Conservation (phyloP, 2,888 invertebrate genomes). For the Drosophila histrio region DNA sequence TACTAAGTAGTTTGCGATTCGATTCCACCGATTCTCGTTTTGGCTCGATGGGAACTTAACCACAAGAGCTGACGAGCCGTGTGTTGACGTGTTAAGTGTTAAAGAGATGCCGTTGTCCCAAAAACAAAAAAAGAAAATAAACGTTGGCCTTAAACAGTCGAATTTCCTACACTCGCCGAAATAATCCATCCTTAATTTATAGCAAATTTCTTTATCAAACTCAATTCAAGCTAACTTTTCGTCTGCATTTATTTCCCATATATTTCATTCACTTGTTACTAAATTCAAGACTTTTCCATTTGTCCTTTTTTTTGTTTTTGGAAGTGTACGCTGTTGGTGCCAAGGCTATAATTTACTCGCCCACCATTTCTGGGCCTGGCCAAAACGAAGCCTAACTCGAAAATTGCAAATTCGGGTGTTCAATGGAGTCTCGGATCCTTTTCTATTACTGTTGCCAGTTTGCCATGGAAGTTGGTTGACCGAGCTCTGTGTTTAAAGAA, state of each 20-base stretch:
- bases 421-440: conserved; percentile 66
- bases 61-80: conserved; percentile 34
- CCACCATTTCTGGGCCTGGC: conserved; percentile 57
- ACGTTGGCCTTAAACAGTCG: conserved; percentile 6
- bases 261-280: not conserved
- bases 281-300: not conserved
- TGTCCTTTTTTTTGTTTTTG: not conserved
- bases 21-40: conserved; percentile 29
- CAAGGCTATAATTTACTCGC: conserved; percentile 66
- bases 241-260: not conserved
- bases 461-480: conserved; percentile 25
- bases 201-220: not conserved
- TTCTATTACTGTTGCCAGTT: conserved; percentile 61
- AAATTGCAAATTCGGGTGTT: conserved; percentile 78
- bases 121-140: conserved; percentile 10
- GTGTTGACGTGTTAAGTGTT: conserved; percentile 79
- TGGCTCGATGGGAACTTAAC: conserved; percentile 41
- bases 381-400: conserved; percentile 71
- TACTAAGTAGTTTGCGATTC: too few species aligned
- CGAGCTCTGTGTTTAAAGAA: conserved; percentile 68
- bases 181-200: not conserved
- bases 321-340: conserved; percentile 5
- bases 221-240: not conserved
- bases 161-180: conserved; percentile 6
- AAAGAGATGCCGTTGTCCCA: conserved; percentile 46